Base-by-base conservation (phyloP, 35 echinoderm and acorn worm genomes). In the Chiridota heheva region DNA sequence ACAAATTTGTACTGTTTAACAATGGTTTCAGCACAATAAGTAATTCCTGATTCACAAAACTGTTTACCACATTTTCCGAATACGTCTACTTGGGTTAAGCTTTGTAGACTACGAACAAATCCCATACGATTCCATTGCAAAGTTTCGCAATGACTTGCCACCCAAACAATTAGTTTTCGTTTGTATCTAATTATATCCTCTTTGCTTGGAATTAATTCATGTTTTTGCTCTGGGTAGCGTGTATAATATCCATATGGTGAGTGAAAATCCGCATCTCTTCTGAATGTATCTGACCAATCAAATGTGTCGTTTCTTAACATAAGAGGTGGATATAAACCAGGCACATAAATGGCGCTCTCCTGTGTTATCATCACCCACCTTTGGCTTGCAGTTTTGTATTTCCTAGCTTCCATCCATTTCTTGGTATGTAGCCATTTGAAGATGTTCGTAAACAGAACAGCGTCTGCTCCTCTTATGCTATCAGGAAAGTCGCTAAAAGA, bases 91-190 rank as follows among this genome's bases (percentile, higher is more conserved):
- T 59, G 25, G 6, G 62, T 62, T 3, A 78, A 60, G 0, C 22
- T 61, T 58, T 62, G 42, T 7, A 78, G 42, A 13, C 3, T 38
- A 5, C 24, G 38, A 4, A 78, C 75, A 42, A 78, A 78, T 42
- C 62, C 62, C 75, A 78, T 78, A 7, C 75, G 51, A 38, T 78
- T 57, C 75, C 75, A 78, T 7, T 78, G 75, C 13, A 60, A 8
- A 16, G 75, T 78, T 42, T 78, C 75, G 17, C 75, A 78, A 60
- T 78, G 75, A 55, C 75, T 78, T 15, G 51, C 75, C 75, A 78
- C 62, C 75, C 75, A 78, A 20, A 57, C 51, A 25, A 78, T 58
- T 18, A 78, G 12, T 7, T 78, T 2, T 5, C 33, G 58, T 22
- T 78, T 78, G 36, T 78, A 78, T 25, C 62, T 61, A 1, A 10